These are phyloP conservation scores for Tolmerus cingulatus DNA, from an alignment of 2,888 invertebrate genomes.

Conservation along the genomic window DNA sequence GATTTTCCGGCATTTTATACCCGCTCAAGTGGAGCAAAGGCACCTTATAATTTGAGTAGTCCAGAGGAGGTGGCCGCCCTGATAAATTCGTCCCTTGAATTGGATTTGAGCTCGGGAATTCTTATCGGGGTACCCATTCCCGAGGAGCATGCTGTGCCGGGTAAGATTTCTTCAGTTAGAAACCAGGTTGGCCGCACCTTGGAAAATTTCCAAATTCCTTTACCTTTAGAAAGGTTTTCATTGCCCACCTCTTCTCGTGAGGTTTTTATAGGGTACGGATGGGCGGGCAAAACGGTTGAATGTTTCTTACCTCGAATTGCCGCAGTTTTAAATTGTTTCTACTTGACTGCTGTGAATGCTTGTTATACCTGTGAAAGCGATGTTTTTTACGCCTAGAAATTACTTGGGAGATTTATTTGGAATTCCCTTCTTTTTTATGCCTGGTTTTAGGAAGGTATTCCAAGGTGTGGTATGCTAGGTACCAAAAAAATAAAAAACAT, in stretches of 20 bases:
- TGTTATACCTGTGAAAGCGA: not conserved
- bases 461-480: not conserved
- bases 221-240: not conserved
- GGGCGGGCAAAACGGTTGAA: not conserved
- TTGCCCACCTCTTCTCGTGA: not conserved
- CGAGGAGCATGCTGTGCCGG: slow-evolving; percentile 70
- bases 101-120: slow-evolving; percentile 75
- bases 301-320: not conserved
- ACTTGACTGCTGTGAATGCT: not conserved
- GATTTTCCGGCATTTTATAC: slow-evolving; percentile 96
- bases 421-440: not conserved
- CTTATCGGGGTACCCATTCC: slow-evolving; percentile 94
- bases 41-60: slow-evolving; percentile 74
- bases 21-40: slow-evolving; percentile 73
- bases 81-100: slow-evolving; percentile 66
- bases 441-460: not conserved
- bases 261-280: not conserved
- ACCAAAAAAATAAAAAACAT: not conserved
- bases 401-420: not conserved
- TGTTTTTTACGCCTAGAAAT: not conserved
- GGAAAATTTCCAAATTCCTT: not conserved
- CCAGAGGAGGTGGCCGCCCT: slow-evolving; percentile 77
- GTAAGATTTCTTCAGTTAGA: slow-evolving; percentile 54
- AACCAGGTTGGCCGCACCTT: not conserved
- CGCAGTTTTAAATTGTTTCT: not conserved